Conservation (phyloP, 2,797 vertebrate genomes). For the Falco rusticolus region DNA sequence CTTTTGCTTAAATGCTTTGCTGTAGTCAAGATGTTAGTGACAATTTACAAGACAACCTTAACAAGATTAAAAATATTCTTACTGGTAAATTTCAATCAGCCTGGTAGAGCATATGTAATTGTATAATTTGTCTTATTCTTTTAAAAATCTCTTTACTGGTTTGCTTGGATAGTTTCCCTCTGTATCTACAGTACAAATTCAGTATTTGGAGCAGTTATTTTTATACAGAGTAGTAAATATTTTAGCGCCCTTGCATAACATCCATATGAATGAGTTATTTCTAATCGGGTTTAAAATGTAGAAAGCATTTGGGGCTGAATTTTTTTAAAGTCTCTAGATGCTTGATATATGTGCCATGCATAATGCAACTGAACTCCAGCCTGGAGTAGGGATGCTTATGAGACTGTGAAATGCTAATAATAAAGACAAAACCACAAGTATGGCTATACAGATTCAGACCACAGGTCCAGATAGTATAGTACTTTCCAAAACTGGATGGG, state of each 20-base stretch:
- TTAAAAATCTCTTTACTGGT: neutral
- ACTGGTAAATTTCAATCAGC: neutral
- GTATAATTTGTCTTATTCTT: neutral
- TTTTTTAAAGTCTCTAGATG: constrained; percentile 57
- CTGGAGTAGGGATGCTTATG: neutral
- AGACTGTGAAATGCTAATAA: neutral
- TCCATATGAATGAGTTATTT: constrained; percentile 62
- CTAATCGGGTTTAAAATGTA: constrained; percentile 55
- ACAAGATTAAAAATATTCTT: neutral
- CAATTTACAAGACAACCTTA: neutral
- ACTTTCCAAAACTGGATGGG: neutral
- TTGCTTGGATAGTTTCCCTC: neutral
- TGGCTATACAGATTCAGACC: neutral
- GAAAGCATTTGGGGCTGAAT: constrained; percentile 43
- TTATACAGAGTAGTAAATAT: constrained; percentile 57
- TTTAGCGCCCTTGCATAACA: constrained; percentile 60
- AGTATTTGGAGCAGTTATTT: constrained; percentile 64
- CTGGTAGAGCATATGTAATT: neutral
- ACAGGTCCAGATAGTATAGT: neutral
- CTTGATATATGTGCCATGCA: neutral
- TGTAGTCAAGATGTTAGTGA: neutral
- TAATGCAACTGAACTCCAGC: neutral
- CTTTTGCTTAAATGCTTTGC: neutral
- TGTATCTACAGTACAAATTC: neutral
- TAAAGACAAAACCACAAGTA: neutral